A percentile compares a stretch with the other conserved stretches of the same genome.
Evolutionary conservation across 2,797 vertebrate genomes (phyloP).

Genomic region (Psittacula echo): DNA sequence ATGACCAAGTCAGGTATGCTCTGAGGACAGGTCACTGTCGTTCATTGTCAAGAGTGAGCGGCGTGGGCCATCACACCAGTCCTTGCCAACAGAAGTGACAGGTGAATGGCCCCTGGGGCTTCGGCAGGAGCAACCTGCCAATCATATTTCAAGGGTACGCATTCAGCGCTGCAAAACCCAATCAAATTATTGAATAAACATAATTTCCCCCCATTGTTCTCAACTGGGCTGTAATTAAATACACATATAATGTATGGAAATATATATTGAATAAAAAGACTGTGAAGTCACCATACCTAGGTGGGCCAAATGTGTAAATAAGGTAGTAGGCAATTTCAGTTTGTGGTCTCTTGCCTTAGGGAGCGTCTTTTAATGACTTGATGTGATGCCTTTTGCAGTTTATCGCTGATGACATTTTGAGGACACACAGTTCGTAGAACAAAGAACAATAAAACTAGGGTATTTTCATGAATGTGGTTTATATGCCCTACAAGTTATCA

Average conservation of each 20-base stretch:
- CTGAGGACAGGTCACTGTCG: background rate
- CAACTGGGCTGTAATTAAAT: background rate
- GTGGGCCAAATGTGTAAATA: conserved; percentile 60
- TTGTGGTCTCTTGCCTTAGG: conserved; percentile 79
- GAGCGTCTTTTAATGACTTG: conserved; percentile 84
- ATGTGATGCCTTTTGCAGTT: conserved; percentile 81
- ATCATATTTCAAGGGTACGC: background rate
- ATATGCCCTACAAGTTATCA: conserved; percentile 30
- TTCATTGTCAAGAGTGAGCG: background rate
- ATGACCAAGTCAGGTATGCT: background rate
- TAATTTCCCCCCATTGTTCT: background rate
- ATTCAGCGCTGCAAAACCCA: background rate
- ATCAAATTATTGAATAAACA: conserved; percentile 39
- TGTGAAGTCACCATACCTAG: background rate
- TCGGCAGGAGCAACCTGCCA: background rate
- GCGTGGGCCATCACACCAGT: background rate
- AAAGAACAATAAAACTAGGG: conserved; percentile 74
- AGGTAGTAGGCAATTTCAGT: conserved; percentile 65
- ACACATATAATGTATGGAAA: conserved; percentile 10
- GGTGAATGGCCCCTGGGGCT: conserved; percentile 15
- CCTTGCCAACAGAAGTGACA: conserved; percentile 45
- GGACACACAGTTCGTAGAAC: conserved; percentile 76
- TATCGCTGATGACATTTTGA: conserved; percentile 87
- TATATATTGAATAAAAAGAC: background rate
- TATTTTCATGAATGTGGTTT: conserved; percentile 68